Base-by-base conservation (phyloP, 2,113 vertebrate species). In the Himantopus leucocephalus region DNA sequence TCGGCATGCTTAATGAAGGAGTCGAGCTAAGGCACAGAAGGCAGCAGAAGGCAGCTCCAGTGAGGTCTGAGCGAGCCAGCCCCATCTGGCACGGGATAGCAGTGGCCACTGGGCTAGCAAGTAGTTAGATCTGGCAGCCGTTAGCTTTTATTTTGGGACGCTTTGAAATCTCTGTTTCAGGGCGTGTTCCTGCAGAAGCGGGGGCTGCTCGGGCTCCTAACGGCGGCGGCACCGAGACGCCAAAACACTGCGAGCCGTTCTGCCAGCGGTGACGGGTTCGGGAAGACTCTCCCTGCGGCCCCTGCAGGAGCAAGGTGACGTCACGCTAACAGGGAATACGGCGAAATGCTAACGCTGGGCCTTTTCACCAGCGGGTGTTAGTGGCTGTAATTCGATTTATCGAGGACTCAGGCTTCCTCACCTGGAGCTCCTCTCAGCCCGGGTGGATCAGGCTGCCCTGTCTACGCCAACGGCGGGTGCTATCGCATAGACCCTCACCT, bases 251-350 rank as follows among this genome's bases (percentile, higher is more conserved):
- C 20, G 20, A 21, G 47, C 47, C 47, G 47, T 21, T 47, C 20
- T 64, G 41, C 53, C n/a, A 21, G 77, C 5, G 2, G 48, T 3
- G 3, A 3, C 2, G 1, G 35, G 8, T 10, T 8, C 4, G 34
- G 64, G 35, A 12, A 39, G 24, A 3, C 26, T 6, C 1, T 56
- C 52, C 68, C 24, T 22, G 4, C 5, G 4, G 52, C 10, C 62
- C 34, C 67, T 37, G 62, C 35, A 8, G 0, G 1, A 81, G 43
- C 27, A 48, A 32, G 47, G 21, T 2, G 1, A 13, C 1, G 1
- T 17, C 45, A 17, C 8, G 12, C 27, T 20, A 2, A 15, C 32
- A 20, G 1, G 0, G 3, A 8, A 2, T 11, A 2, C 0, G 0
- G 17, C 1, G 6, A 37, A 32, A 63, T 20, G 1, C 26, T 10